Evolutionary conservation across 2,113 vertebrate species (phyloP).

Genomic region (Geococcyx californianus): DNA sequence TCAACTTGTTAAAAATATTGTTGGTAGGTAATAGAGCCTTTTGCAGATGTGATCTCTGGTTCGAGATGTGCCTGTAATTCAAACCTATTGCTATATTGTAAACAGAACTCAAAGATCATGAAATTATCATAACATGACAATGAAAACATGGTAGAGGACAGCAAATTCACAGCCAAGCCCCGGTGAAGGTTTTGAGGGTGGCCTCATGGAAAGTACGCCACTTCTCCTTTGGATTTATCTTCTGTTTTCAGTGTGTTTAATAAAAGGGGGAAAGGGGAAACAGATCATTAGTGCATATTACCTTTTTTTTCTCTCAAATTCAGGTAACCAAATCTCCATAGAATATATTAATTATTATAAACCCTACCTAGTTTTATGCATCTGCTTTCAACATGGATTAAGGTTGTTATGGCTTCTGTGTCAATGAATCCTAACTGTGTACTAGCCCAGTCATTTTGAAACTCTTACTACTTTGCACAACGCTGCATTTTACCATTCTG

Average conservation of each 20-base stretch:
- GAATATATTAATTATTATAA: neutral
- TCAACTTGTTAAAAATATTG: neutral
- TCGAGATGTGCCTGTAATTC: neutral
- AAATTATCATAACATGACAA: neutral
- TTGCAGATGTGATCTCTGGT: neutral
- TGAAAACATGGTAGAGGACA: neutral
- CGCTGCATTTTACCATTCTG: neutral
- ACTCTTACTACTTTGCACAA: neutral
- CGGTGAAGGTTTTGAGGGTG: neutral
- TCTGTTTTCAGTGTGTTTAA: neutral
- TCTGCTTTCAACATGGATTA: neutral
- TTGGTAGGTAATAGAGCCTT: neutral
- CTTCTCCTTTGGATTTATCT: neutral
- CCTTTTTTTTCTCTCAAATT: neutral
- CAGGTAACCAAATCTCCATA: neutral
- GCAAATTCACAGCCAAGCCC: neutral
- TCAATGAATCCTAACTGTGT: neutral
- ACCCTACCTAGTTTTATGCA: neutral
- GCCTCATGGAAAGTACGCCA: neutral
- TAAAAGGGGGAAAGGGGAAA: neutral
- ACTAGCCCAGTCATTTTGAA: neutral
- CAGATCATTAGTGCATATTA: neutral
- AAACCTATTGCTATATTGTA: neutral
- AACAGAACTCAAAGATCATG: neutral
- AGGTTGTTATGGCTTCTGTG: neutral